Evolutionary conservation across 2,888 invertebrate genomes (phyloP).

Genomic region (Aporophyla nigra): DNA sequence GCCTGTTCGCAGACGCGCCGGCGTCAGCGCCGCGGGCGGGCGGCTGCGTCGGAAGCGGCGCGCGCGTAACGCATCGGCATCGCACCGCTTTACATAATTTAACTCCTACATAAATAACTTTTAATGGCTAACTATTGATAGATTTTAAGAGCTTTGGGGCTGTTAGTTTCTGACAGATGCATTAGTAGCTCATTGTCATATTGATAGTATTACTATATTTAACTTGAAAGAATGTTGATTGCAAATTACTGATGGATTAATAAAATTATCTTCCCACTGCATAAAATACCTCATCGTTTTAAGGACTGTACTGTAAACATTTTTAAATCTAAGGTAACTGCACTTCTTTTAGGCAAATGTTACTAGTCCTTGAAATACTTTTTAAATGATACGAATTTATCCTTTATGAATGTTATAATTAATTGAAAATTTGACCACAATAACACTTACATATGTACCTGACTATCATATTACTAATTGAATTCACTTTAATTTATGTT

Average conservation of each 20-base stretch:
- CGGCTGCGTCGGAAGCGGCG: conserved; percentile 68
- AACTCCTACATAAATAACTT: conserved; percentile 47
- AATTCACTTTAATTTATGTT: too few relatives aligned
- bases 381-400: too few relatives aligned
- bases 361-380: too few relatives aligned
- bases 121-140: conserved; percentile 48
- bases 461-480: too few relatives aligned
- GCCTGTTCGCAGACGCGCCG: conserved; percentile 72
- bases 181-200: conserved; percentile 4
- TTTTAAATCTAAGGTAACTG: too few relatives aligned
- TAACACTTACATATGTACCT: too few relatives aligned
- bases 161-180: conserved; percentile 15
- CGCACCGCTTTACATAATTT: conserved; percentile 63
- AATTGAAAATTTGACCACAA: too few relatives aligned
- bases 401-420: too few relatives aligned
- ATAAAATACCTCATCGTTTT: too few relatives aligned
- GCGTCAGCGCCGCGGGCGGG: conserved; percentile 71
- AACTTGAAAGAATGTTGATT: background rate
- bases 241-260: conserved; percentile 6
- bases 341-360: too few relatives aligned
- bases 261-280: background rate
- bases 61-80: conserved; percentile 68
- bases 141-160: conserved; percentile 37
- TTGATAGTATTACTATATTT: background rate
- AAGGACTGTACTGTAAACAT: too few relatives aligned